phyloP scores from a whole-genome alignment of 1,140 invertebrate species.

The Adelges cooleyi region DNA sequence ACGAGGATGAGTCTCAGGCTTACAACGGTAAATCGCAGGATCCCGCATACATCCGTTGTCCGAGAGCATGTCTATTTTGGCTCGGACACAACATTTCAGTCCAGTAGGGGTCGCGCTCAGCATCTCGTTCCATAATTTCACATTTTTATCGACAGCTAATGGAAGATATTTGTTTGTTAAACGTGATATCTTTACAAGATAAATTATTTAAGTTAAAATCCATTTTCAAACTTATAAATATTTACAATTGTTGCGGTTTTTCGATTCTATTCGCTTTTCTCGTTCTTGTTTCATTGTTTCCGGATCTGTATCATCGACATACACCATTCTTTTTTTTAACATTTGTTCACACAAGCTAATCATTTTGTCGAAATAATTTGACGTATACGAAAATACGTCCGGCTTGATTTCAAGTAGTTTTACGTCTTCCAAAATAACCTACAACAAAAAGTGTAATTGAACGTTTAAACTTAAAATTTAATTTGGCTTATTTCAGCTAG shows the following conservation, averaged over 20 bases:
- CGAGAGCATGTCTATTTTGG: constrained; percentile 96
- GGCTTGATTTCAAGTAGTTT: constrained; percentile 83
- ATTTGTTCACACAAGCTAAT: constrained; percentile 77
- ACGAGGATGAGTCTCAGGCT: constrained; percentile 81
- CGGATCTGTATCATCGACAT: constrained; percentile 90
- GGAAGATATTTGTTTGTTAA: too few species aligned
- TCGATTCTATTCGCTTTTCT: constrained; percentile 76
- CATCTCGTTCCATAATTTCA: constrained; percentile 93
- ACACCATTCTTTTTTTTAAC: constrained; percentile 79
- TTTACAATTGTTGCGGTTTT: constrained; percentile 77
- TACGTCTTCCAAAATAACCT: constrained; percentile 92
- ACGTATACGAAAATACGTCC: constrained; percentile 89
- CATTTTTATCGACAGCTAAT: constrained; percentile 72
- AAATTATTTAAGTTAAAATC: too few species aligned
- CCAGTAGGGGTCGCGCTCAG: constrained; percentile 66
- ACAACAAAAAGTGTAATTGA: constrained; percentile 20
- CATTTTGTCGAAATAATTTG: constrained; percentile 92
- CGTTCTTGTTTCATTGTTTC: constrained; percentile 91
- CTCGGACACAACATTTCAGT: constrained; percentile 81
- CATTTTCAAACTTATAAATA: constrained; percentile 39
- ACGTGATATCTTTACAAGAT: too few species aligned
- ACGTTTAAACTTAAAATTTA: too few species aligned
- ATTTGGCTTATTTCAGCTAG: too few species aligned
- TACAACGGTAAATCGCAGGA: constrained; percentile 99
- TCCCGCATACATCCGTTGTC: constrained; percentile 94